A percentile compares a stretch with the other conserved stretches of the same genome.
Evolutionary conservation across 1,140 invertebrate species (phyloP).

Genomic region (Caerostris darwini): DNA sequence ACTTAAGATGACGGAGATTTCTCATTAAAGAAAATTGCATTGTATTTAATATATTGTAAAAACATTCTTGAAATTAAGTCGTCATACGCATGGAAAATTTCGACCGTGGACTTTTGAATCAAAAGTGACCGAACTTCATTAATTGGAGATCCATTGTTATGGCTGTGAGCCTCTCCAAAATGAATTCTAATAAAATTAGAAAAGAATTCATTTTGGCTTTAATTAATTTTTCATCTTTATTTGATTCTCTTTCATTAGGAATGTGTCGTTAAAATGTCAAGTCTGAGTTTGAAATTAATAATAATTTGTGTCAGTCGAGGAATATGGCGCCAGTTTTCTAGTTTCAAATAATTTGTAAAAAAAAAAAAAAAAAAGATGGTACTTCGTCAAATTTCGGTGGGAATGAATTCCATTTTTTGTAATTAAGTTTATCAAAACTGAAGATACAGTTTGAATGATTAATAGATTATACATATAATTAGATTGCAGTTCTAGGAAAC

Average conservation of each 20-base stretch:
- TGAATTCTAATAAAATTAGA: not conserved
- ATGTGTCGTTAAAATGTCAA: not conserved
- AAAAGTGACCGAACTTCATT: not conserved
- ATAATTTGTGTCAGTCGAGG: not conserved
- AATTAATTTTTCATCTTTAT: not conserved
- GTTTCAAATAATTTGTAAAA: too few species aligned
- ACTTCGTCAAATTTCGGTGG: too few species aligned
- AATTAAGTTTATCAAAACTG: too few species aligned
- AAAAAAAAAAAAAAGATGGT: too few species aligned
- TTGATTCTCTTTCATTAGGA: too few species aligned
- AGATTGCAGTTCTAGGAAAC: too few species aligned
- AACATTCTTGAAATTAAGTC: not conserved
- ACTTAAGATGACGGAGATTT: not conserved
- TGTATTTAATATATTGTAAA: not conserved
- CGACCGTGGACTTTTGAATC: not conserved
- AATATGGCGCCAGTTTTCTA: too few species aligned
- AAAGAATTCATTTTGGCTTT: not conserved
- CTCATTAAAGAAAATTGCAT: not conserved
- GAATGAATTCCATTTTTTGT: too few species aligned
- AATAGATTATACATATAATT: too few species aligned
- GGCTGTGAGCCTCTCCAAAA: not conserved
- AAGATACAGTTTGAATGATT: too few species aligned
- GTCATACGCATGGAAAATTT: not conserved
- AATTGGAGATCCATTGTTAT: not conserved
- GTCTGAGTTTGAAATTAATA: not conserved